Evolutionary conservation across 2,888 invertebrate genomes (phyloP), one percentile per base, ranked within the genome.

Genomic region (Sclerodermus sp.): DNA sequence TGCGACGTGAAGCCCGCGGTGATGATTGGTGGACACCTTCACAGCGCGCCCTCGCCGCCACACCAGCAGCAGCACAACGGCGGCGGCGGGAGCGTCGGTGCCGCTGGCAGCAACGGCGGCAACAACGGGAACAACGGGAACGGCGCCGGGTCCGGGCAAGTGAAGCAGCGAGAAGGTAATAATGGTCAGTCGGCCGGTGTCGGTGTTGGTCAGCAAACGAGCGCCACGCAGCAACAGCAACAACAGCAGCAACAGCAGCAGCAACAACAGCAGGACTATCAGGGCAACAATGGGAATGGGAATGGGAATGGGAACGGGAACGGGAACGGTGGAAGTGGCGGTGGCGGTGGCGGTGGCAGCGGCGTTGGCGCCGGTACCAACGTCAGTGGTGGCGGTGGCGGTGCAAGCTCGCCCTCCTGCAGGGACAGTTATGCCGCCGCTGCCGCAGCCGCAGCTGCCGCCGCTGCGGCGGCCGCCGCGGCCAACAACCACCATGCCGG

Each of bases 1-100:
- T 86, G 87, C 76, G 86, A 87, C 78, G 84, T 86, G 57, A 86
- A 86, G 70, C 86, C 86, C 13, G 80, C 84, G 55, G 79, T 81
- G 45, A 79, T 78, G 74, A 67, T 77, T 2, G 73, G 74, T 2
- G 74, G 8, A n/a, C n/a, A 76, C 53, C 76, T 74, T 54, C 73
- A 76, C 51, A 75, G 77, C 4, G 74, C 79, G 64, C 67, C 74
- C 8, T 79, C 74, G 50, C 84, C 84, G 75, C 84, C 84, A 52
- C 85, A 84, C 78, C 85, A 70, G 82, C 45, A 67, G 64, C 61
- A 83, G 83, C 79, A 67, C 57, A 69, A 67, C 52, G 68, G 64
- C 57, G 56, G 66, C 68, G 49, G 68, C 74, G 73, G 53, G 5
- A 58, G 52, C 47, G 51, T 36, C 2, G 62, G 70, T 60, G 51